Evolutionary conservation across 2,888 invertebrate genomes (phyloP), one percentile per base, ranked within the genome.

Genomic region (Ellobium chinense): DNA sequence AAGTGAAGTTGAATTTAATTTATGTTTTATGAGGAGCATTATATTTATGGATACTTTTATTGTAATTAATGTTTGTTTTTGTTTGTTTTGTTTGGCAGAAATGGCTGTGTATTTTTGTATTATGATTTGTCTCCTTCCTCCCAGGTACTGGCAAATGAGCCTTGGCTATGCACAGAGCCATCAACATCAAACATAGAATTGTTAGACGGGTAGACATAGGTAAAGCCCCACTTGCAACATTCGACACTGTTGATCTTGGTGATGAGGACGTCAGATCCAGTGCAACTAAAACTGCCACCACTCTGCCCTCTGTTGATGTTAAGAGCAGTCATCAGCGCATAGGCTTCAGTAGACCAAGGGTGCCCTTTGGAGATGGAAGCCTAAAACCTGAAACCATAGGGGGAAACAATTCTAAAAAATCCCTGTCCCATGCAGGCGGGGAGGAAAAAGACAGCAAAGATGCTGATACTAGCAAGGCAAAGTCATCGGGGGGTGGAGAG

Each of bases 231-330:
- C 84, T 90, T 24, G 90, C 90, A 18, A 87, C 90, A n/a, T 90
- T 90, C 85, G 90, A 90, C 78, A 90, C 89, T 24, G 85, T 89
- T 70, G 90, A 90, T 81, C 82, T 90, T 18, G 89, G 88, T 66
- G 87, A 88, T 75, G 86, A 85, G 46, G 84, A 84, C 75, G 54
- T 76, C n/a, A 34, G 24, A 36, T 29, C 68, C 31, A 4, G 39
- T 27, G 66, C 29, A 37, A 37, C 27, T 14, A 9, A 29, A 9
- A 24, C 56, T 46, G 27, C 46, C 27, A 39, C n/a, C 29, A 60
- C 21, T 1, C 46, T 58, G 21, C 24, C 54, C 27, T 21, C 62
- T 9, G 27, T 1, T 54, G 31, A 34, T 46, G 46, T 24, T 34
- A 24, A 65, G n/a, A 14, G 27, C 27, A 66, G 27, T 27, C 34